Conservation (phyloP, 2,113 vertebrate genomes). For the Gambusia holbrooki region DNA sequence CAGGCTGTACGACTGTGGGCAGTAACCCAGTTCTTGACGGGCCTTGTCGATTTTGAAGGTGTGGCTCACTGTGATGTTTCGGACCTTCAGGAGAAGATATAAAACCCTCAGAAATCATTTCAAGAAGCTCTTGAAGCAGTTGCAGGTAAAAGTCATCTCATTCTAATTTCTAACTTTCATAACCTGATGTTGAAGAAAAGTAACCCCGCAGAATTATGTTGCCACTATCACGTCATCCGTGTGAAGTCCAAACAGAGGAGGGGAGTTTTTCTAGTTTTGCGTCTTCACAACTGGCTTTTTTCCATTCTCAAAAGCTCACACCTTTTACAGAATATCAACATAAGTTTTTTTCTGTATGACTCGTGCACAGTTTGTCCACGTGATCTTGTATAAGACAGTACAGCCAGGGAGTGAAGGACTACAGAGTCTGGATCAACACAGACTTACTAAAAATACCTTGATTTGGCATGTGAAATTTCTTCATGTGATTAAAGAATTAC, state of each 20-base stretch:
- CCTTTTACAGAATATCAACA: neutral
- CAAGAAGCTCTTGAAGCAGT: neutral
- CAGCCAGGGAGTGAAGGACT: neutral
- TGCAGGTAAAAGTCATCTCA: constrained; percentile 31
- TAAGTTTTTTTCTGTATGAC: neutral
- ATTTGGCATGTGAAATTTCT: too few species aligned
- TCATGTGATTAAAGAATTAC: too few species aligned
- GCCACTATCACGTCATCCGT: neutral
- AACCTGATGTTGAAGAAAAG: neutral
- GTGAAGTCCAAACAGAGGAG: constrained; percentile 7
- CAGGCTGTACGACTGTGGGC: constrained; percentile 85
- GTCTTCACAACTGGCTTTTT: neutral
- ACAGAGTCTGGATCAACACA: too few species aligned
- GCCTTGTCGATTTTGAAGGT: constrained; percentile 95
- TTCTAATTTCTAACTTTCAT: neutral
- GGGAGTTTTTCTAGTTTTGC: neutral
- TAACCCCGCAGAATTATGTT: neutral
- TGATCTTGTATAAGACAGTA: neutral
- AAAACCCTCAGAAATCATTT: constrained; percentile 22
- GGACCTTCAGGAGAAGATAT: constrained; percentile 78
- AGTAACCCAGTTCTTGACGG: constrained; percentile 85
- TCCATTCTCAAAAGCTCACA: neutral
- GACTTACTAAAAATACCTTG: too few species aligned
- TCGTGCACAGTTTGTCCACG: neutral
- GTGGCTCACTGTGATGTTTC: constrained; percentile 87